Evolutionary conservation across 2,797 vertebrate genomes (phyloP).

Genomic region (Scolopax rusticola): DNA sequence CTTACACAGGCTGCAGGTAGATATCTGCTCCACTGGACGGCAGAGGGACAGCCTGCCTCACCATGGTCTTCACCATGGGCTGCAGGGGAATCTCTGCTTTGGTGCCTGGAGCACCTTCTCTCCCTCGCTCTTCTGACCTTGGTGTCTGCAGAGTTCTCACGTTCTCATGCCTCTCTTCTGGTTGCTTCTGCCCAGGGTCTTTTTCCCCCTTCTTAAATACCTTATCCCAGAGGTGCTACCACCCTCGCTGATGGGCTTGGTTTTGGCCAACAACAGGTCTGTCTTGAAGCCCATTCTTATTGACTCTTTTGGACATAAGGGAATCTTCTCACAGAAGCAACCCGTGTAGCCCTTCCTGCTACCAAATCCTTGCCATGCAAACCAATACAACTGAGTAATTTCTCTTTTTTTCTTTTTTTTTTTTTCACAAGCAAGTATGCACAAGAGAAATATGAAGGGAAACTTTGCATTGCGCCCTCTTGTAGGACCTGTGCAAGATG

Average conservation of each 20-base stretch:
- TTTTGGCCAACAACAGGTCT: neutral
- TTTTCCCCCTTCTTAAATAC: neutral
- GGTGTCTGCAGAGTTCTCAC: neutral
- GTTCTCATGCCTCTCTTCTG: neutral
- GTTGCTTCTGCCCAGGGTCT: neutral
- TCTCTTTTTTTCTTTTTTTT: neutral
- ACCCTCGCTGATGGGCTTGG: neutral
- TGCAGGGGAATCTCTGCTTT: neutral
- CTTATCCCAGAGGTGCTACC: neutral
- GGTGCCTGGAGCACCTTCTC: neutral
- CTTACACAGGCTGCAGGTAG: neutral
- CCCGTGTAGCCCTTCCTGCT: neutral
- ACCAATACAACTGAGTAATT: neutral
- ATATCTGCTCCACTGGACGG: neutral
- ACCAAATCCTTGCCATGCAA: neutral
- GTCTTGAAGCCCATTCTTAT: neutral
- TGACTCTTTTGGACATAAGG: neutral
- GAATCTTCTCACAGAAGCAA: neutral
- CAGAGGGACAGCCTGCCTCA: neutral
- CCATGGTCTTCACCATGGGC: neutral
- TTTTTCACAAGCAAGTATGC: neutral
- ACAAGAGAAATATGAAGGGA: neutral
- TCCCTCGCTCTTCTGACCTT: neutral
- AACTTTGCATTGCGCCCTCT: neutral
- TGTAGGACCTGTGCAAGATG: neutral